Evolutionary conservation across 2,113 vertebrate genomes (phyloP).

Genomic region (Pteropus alecto): DNA sequence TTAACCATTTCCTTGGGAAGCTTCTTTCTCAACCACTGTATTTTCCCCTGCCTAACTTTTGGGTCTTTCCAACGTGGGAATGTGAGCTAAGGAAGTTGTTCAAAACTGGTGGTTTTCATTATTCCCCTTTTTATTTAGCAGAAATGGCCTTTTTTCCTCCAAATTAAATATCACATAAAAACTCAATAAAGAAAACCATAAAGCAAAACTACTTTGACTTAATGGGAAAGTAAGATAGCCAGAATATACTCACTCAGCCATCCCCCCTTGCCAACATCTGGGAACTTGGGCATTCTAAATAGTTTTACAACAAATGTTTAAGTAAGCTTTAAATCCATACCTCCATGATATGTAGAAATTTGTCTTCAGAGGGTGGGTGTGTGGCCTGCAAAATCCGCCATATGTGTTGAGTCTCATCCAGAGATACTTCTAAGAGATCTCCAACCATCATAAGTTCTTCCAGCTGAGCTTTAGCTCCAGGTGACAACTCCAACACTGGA

Average conservation of each 20-base stretch:
- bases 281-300: neutral
- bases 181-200: neutral
- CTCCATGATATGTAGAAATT: constrained; percentile 97
- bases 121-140: neutral
- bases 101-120: neutral
- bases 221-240: neutral
- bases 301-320: neutral
- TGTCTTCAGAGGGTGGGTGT: constrained; percentile 95
- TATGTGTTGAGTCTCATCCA: constrained; percentile 99
- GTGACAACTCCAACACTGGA: constrained; percentile 94
- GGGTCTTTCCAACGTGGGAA: neutral
- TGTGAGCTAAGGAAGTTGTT: neutral
- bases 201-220: neutral
- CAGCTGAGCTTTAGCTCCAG: constrained; percentile 93
- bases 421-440: constrained; percentile 95
- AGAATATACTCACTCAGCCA: neutral
- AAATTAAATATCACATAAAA: neutral
- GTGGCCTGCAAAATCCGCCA: constrained; percentile 99
- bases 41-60: neutral
- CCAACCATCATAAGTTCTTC: constrained; percentile 99
- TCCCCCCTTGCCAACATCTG: neutral
- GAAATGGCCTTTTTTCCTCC: neutral
- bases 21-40: neutral
- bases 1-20: neutral
- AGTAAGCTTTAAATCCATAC: constrained; percentile 77